Percentiles rank a stretch among this genome's conserved stretches.
phyloP scores from a whole-genome alignment of 2,888 invertebrate species.

The Athrips mouffetella region DNA sequence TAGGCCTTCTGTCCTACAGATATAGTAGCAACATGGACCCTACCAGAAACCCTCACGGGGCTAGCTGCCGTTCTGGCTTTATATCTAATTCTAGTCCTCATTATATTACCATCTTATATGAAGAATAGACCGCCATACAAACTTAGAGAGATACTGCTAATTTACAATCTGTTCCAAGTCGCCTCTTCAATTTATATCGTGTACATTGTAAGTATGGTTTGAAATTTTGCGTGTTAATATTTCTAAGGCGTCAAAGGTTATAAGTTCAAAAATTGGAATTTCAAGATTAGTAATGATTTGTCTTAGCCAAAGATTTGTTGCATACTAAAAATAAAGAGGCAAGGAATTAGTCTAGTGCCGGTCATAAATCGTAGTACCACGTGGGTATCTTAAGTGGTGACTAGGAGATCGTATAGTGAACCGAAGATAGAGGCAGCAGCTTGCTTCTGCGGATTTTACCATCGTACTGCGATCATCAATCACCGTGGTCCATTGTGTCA shows the following conservation, averaged over 20 bases:
- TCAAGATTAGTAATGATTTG: too few species aligned
- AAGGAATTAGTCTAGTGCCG: too few species aligned
- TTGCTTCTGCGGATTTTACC: too few species aligned
- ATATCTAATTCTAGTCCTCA: slow-evolving; percentile 83
- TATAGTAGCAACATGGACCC: slow-evolving; percentile 46
- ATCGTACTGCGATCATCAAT: too few species aligned
- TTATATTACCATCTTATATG: slow-evolving; percentile 84
- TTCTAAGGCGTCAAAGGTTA: slow-evolving; percentile 11
- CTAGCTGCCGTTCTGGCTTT: slow-evolving; percentile 65
- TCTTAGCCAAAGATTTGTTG: too few species aligned
- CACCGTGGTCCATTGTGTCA: too few species aligned
- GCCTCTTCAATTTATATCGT: slow-evolving; percentile 77
- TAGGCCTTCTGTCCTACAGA: slow-evolving; percentile 34
- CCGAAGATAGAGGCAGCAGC: too few species aligned
- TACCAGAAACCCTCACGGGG: slow-evolving; percentile 43
- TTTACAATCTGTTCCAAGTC: slow-evolving; percentile 85
- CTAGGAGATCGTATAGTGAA: too few species aligned
- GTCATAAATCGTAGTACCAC: too few species aligned
- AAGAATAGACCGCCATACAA: slow-evolving; percentile 80
- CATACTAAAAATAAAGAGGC: too few species aligned
- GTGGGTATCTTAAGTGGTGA: too few species aligned
- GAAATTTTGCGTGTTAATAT: slow-evolving; percentile 22
- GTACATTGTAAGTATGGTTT: slow-evolving; percentile 68
- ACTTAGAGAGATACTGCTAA: slow-evolving; percentile 79
- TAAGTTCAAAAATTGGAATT: too few species aligned